Percentiles rank a stretch among this genome's conserved stretches.
Conservation (phyloP, 2,797 vertebrate species). For the Peromyscus attwateri region DNA sequence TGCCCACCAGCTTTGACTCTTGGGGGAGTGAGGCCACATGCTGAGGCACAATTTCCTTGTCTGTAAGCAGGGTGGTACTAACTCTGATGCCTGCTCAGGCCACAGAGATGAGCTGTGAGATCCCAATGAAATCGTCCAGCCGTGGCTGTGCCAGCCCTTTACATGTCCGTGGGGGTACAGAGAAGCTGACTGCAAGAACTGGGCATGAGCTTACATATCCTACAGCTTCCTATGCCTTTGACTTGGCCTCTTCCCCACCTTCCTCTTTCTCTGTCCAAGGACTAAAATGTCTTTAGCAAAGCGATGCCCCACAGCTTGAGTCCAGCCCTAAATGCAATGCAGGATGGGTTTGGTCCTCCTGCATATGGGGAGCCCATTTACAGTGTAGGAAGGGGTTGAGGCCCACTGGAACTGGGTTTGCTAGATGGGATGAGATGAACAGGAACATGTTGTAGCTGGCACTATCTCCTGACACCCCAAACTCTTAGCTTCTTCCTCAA, state of each 20-base stretch:
- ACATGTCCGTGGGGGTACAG: rapidly evolving
- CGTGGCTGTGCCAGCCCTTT: rapidly evolving
- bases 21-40: rapidly evolving
- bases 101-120: neutral
- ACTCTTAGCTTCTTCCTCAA: neutral
- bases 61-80: rapidly evolving
- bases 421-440: neutral
- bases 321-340: neutral
- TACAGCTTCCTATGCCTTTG: no score
- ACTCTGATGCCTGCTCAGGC: no score
- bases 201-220: neutral
- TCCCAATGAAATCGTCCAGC: rapidly evolving
- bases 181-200: neutral
- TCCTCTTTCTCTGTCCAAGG: neutral
- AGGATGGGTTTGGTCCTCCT: neutral
- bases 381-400: neutral
- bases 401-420: no score
- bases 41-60: neutral
- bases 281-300: neutral
- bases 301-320: neutral
- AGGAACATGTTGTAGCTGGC: rapidly evolving
- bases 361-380: rapidly evolving
- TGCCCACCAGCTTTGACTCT: no score
- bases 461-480: neutral
- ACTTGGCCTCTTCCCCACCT: rapidly evolving